A percentile compares a stretch with the other conserved stretches of the same genome.
These are phyloP conservation scores for Galemys pyrenaicus DNA, from an alignment of 2,113 vertebrate species.

Conservation along the genomic window DNA sequence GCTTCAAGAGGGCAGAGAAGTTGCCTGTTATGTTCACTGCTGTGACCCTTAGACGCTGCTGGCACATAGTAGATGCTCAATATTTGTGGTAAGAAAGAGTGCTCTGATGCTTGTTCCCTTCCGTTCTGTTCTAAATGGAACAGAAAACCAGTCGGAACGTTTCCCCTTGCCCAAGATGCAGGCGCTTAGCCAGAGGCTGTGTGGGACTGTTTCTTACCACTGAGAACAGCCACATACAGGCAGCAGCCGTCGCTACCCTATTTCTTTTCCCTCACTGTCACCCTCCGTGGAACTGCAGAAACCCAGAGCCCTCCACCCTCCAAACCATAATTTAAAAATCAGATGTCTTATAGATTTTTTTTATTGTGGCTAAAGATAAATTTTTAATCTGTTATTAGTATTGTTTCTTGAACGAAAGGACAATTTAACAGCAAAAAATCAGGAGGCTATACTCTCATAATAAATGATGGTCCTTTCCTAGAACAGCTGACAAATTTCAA, in stretches of 20 bases:
- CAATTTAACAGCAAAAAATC: slow-evolving; percentile 27
- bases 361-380: not conserved
- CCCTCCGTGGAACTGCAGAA: not conserved
- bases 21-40: too few relatives aligned
- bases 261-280: not conserved
- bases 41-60: not conserved
- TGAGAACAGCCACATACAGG: not conserved
- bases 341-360: not conserved
- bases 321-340: not conserved
- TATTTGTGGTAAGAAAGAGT: not conserved
- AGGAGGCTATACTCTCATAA: not conserved
- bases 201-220: not conserved
- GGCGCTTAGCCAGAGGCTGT: not conserved
- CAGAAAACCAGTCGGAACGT: fast-evolving
- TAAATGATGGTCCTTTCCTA: not conserved
- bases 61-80: not conserved
- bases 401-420: slow-evolving; percentile 10
- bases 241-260: fast-evolving
- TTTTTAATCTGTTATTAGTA: not conserved
- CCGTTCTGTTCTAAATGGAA: not conserved
- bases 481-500: not conserved
- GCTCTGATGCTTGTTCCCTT: not conserved
- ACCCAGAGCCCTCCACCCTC: not conserved
- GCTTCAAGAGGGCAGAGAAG: not conserved
- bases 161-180: not conserved